A percentile compares a stretch with the other conserved stretches of the same genome.
These are phyloP conservation scores for Hypomecis atomaria DNA, from an alignment of 2,888 invertebrate genomes.

Conservation along the genomic window DNA sequence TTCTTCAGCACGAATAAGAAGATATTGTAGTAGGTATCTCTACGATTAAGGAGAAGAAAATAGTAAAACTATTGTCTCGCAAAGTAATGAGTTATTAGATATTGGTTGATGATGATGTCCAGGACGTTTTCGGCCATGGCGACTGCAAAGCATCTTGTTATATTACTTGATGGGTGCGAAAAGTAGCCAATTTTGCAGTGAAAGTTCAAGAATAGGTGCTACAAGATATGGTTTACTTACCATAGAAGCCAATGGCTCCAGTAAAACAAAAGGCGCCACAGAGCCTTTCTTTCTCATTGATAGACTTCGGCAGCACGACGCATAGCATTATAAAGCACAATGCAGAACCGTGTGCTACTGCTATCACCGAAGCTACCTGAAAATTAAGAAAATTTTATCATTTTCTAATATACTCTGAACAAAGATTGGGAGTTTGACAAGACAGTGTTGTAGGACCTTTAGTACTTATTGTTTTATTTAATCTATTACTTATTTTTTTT, in stretches of 20 bases:
- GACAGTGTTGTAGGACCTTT: constrained; percentile 12
- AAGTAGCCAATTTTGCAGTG: too few relatives aligned
- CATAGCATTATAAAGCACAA: constrained; percentile 75
- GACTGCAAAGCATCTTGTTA: too few relatives aligned
- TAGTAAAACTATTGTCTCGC: too few relatives aligned
- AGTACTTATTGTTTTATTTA: background rate
- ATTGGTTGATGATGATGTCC: too few relatives aligned
- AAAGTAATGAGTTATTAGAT: too few relatives aligned
- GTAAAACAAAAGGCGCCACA: constrained; percentile 76
- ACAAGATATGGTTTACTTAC: constrained; percentile 61
- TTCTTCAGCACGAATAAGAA: too few relatives aligned
- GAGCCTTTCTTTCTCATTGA: constrained; percentile 71
- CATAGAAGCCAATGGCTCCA: constrained; percentile 83
- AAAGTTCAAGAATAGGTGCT: too few relatives aligned
- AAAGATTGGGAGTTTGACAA: constrained; percentile 15
- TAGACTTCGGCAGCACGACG: constrained; percentile 70
- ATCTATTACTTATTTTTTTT: background rate
- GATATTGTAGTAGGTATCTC: too few relatives aligned
- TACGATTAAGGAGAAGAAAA: too few relatives aligned
- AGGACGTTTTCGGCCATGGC: too few relatives aligned
- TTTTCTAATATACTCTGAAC: background rate
- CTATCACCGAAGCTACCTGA: constrained; percentile 65
- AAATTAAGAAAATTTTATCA: background rate
- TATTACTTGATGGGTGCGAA: too few relatives aligned
- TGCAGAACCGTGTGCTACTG: constrained; percentile 70